These are phyloP conservation scores for Chrysodeixis includens DNA, from an alignment of 2,888 invertebrate genomes.

Conservation along the genomic window DNA sequence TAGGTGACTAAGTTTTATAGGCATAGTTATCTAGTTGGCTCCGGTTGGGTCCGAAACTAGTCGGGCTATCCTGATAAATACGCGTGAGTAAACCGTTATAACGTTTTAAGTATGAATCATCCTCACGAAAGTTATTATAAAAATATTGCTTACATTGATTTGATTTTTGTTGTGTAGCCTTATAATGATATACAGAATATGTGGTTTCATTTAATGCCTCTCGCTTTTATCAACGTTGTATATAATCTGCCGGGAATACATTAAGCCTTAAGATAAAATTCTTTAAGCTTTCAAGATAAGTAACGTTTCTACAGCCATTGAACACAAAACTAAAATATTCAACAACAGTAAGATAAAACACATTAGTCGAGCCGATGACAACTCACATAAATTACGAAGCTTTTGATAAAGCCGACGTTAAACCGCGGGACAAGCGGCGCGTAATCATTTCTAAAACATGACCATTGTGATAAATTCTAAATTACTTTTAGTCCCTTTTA, in stretches of 20 bases:
- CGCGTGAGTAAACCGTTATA: too few species aligned
- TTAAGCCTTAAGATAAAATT: constrained; percentile 40
- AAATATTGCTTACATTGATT: too few species aligned
- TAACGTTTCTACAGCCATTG: constrained; percentile 36
- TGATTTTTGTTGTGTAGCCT: too few species aligned
- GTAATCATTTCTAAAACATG: constrained; percentile 72
- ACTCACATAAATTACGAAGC: constrained; percentile 77
- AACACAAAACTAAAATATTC: constrained; percentile 50
- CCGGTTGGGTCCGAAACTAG: too few species aligned
- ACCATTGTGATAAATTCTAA: constrained; percentile 62
- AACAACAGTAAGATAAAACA: constrained; percentile 71
- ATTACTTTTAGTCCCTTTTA: constrained; percentile 43
- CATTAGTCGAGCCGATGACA: constrained; percentile 70
- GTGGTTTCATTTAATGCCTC: too few species aligned
- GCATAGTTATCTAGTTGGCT: too few species aligned
- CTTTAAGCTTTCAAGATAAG: constrained; percentile 44
- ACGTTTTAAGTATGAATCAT: too few species aligned
- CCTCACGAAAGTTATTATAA: too few species aligned
- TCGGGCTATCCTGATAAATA: too few species aligned
- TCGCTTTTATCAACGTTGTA: too few species aligned
- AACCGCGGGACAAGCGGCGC: constrained; percentile 67
- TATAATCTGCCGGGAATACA: constrained; percentile 27
- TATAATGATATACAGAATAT: too few species aligned
- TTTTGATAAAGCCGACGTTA: constrained; percentile 77
- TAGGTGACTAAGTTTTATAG: too few species aligned